Base-by-base conservation (phyloP, 1,140 invertebrate species). In the Euwallacea similis region DNA sequence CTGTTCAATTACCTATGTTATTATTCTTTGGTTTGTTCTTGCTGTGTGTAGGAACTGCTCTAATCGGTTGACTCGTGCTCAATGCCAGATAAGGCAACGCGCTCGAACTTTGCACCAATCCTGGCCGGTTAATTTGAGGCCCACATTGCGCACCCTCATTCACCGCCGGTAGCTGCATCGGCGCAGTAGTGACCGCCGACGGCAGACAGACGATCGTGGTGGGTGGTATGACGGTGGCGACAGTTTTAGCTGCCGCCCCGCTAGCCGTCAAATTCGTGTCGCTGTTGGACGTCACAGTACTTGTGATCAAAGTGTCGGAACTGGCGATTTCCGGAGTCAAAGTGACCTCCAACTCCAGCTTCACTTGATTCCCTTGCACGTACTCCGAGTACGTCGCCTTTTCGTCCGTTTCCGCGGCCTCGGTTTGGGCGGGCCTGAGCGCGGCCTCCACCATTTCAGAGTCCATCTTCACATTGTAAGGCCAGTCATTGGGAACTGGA, bases 341-440 rank as follows among this genome's bases (percentile, higher is more conserved):
- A 0, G 85, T 85, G 6, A 85, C 85, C 78, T 86, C 85, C 58
- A 86, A 68, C 74, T 86, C 85, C 9, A 86, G 74, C 75, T 86
- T 78, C 7, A 76, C 74, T 71, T 76, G 76, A 63, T 76, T 76
- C 44, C 72, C 70, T 66, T 71, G 63, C 13, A 42, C 71, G 47
- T 61, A 73, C 46, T 77, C 74, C 21, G 71, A 66, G 54, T 74
- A 76, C 21, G 60, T 42, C 42, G 71, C 64, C 63, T 77, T 73
- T 6, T 60, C 50, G 2, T 66, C 16, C 6, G 58, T 46, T 53
- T 68, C 68, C 44, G 11, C 73, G 13, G 58, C 65, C 21, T 78
- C 75, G 41, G 67, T 68, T 21, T 78, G 75, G 11, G 76, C 60
- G 10, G 56, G 71, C 7, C 73, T 74, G 11, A 81, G 71, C 8